Conservation (phyloP, 1,140 invertebrate genomes). For the Ceratoteleas bidentatus region DNA sequence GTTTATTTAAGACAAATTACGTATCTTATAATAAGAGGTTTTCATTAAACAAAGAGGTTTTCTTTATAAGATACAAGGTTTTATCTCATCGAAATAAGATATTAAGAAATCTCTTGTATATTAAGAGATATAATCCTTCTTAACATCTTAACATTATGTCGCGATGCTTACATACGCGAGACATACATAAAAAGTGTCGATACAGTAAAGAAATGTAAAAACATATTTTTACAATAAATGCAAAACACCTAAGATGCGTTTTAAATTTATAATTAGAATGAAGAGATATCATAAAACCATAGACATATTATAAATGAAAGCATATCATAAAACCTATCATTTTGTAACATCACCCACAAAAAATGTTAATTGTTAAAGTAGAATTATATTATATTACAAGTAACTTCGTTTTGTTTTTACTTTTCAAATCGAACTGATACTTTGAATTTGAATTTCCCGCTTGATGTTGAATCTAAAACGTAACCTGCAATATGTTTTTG, state of each 20-base stretch:
- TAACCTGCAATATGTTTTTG: slow-evolving; percentile 1
- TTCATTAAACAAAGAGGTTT: slow-evolving; percentile 1
- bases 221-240: too few species aligned
- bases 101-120: background rate
- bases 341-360: too few species aligned
- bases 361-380: too few species aligned
- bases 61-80: background rate
- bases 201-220: too few species aligned
- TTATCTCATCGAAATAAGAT: slow-evolving; percentile 5
- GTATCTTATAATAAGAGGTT: slow-evolving; percentile 4
- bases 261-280: too few species aligned
- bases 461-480: background rate
- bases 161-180: too few species aligned
- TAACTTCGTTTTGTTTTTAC: background rate
- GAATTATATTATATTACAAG: background rate
- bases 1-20: background rate
- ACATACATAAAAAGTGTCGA: background rate
- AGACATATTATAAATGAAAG: too few species aligned
- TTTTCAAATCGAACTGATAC: background rate
- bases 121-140: background rate
- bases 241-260: too few species aligned
- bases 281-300: too few species aligned
- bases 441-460: slow-evolving; percentile 11
- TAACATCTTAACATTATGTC: too few species aligned
- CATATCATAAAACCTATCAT: too few species aligned